Evolutionary conservation across 2,888 invertebrate species (phyloP).

Genomic region (Cosmia trapezina): DNA sequence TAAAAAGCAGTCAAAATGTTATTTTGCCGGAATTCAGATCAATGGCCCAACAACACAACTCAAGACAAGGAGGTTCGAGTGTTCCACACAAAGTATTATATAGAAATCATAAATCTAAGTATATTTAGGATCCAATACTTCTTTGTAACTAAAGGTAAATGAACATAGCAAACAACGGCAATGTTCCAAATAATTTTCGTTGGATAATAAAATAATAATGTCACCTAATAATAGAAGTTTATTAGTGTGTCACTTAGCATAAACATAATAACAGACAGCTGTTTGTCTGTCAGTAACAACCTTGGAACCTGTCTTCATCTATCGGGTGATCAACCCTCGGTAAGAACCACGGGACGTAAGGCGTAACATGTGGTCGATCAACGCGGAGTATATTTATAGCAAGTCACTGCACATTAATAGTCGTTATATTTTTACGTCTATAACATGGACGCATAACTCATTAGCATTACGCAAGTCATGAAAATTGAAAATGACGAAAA

Average conservation of each 20-base stretch:
- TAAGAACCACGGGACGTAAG: conserved; percentile 73
- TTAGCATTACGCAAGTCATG: conserved; percentile 29
- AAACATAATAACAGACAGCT: conserved; percentile 70
- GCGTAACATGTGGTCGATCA: conserved; percentile 83
- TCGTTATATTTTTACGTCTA: conserved; percentile 24
- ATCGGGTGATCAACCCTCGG: conserved; percentile 77
- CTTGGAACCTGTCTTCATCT: conserved; percentile 79
- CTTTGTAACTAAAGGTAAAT: conserved; percentile 9
- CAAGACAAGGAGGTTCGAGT: neutral
- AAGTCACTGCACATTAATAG: conserved; percentile 48
- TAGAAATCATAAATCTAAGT: conserved; percentile 22
- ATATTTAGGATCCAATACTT: conserved; percentile 10
- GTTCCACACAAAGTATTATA: conserved; percentile 11
- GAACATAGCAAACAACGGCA: conserved; percentile 33
- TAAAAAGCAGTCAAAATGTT: conserved; percentile 21
- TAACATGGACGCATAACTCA: conserved; percentile 14
- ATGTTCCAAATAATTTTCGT: conserved; percentile 35
- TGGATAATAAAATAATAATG: conserved; percentile 35
- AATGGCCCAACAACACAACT: conserved; percentile 28
- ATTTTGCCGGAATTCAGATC: conserved; percentile 14
- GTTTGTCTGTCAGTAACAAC: conserved; percentile 71
- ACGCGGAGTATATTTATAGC: conserved; percentile 82
- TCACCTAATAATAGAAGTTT: conserved; percentile 41
- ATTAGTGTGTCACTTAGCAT: conserved; percentile 47
- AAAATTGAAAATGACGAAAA: conserved; percentile 42